Conservation (phyloP, 2,113 vertebrate genomes). For the Anser cygnoides region DNA sequence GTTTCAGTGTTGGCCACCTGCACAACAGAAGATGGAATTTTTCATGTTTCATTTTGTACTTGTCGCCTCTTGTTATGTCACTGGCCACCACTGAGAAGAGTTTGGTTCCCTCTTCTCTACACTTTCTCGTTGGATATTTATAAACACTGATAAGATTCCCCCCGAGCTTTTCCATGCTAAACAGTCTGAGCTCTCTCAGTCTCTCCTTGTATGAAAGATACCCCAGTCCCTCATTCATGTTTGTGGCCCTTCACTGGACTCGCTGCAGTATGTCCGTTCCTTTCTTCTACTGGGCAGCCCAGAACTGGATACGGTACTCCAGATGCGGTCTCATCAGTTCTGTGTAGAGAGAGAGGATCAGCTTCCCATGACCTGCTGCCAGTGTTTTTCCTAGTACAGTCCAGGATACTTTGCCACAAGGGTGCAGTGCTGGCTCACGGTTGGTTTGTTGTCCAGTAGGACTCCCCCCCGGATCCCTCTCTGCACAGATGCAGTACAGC, state of each 20-base stretch:
- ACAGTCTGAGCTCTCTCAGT: not conserved
- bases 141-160: not conserved
- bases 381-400: not conserved
- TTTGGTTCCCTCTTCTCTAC: not conserved
- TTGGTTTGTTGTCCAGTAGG: not conserved
- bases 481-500: not conserved
- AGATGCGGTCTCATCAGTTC: not conserved
- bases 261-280: not conserved
- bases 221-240: not conserved
- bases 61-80: not conserved
- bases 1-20: not conserved
- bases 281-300: not conserved
- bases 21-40: not conserved
- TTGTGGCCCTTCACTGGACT: not conserved
- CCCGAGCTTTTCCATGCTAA: not conserved
- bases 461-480: not conserved
- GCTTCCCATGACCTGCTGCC: not conserved
- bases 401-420: not conserved
- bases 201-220: not conserved
- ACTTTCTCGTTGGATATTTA: not conserved
- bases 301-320: fast-evolving
- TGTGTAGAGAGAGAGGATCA: not conserved
- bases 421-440: not conserved
- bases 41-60: not conserved
- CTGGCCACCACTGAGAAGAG: not conserved